Evolutionary conservation across 2,888 invertebrate species (phyloP), one percentile per base, ranked within the genome.

Genomic region (Drosophila merina): DNA sequence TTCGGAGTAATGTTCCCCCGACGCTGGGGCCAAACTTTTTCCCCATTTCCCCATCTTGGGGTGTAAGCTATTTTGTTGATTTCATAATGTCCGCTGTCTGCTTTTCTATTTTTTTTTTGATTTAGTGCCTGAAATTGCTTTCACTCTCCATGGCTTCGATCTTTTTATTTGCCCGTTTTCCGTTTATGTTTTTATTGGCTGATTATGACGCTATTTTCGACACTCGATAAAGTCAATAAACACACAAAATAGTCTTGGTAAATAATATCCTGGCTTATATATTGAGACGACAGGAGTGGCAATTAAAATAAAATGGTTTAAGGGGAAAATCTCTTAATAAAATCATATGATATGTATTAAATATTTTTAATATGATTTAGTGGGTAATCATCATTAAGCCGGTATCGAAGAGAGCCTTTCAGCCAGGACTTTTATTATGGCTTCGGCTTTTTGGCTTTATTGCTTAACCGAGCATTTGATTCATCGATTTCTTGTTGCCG

Each of bases 161-260:
- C 36, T 33, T 60, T 57, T 28, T 67, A 45, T 67, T 57, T 57
- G 49, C n/a, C 14, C 6, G 33, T 54, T 40, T 26, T 51, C 10
- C 31, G 52, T 31, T 54, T 70, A 33, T 70, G 38, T 54, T 71
- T 59, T 44, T 67, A 59, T 68, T 75, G 74, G 64, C 57, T 71
- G 77, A 73, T 76, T 76, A 77, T 76, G 68, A 66, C 71, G 84
- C 71, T 71, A 77, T 74, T 77, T 82, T 76, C 73, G 81, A 79
- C 81, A 79, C 77, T 79, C 75, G 72, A 77, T 73, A 78, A 76
- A 69, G 74, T 75, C 72, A 84, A 88, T 81, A 80, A 86, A 71
- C 55, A 67, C 12, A 42, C 44, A 36, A 48, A 55, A 55, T 50
- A 47, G 40, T 51, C 7, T 30, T 42, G 26, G 7, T 42, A 26